Evolutionary conservation across 2,113 vertebrate genomes (phyloP).

Genomic region (Aegotheles bennettii): DNA sequence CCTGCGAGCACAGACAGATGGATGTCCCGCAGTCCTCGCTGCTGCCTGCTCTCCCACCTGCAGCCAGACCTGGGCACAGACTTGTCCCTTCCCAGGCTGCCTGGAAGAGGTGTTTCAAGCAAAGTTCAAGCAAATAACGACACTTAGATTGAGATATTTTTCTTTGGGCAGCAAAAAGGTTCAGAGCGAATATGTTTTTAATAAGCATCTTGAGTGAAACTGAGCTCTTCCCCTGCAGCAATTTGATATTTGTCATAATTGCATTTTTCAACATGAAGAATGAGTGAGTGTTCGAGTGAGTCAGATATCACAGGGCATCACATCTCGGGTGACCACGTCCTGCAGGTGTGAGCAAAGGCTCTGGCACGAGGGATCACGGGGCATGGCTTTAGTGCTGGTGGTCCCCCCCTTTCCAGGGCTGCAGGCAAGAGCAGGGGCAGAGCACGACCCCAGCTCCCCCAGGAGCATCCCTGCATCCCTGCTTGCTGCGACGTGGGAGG

Average conservation of each 20-base stretch:
- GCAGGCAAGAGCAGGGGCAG: not conserved
- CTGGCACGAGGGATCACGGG: not conserved
- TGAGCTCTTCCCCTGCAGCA: not conserved
- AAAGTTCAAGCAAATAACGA: not conserved
- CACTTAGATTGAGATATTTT: not conserved
- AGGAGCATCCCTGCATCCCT: fast-evolving
- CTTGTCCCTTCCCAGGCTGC: not conserved
- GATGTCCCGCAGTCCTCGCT: fast-evolving
- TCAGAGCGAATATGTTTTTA: slow-evolving; percentile 8
- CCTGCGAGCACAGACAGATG: not conserved
- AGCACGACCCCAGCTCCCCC: too few species aligned
- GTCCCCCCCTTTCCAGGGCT: not conserved
- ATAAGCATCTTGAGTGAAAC: slow-evolving; percentile 29
- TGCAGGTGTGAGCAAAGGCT: not conserved
- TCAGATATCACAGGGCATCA: not conserved
- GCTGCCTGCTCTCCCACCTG: not conserved
- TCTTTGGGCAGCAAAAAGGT: not conserved
- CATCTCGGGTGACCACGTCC: not conserved
- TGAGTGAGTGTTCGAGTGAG: not conserved
- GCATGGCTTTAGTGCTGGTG: fast-evolving
- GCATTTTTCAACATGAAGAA: not conserved
- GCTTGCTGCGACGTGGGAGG: not conserved
- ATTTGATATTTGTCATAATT: not conserved
- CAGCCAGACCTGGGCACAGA: not conserved
- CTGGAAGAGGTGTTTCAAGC: not conserved